phyloP scores from a whole-genome alignment of 2,888 invertebrate genomes.

The Troilus luridus region DNA sequence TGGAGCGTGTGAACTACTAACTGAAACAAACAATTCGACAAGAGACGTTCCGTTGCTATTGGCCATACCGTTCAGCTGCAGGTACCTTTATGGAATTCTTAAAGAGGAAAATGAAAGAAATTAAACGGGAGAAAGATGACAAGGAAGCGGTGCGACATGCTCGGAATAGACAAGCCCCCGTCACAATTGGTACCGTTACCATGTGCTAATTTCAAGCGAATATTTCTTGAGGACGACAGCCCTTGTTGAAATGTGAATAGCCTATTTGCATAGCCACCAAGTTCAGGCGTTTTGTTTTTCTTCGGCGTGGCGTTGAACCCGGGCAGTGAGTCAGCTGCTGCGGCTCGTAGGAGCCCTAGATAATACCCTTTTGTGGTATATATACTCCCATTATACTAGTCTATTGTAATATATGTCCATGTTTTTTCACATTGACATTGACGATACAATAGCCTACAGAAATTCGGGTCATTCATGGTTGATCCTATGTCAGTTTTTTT shows the following conservation, averaged over 20 bases:
- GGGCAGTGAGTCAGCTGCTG: constrained; percentile 14
- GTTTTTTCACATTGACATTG: background rate
- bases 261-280: constrained; percentile 22
- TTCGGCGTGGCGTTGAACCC: constrained; percentile 4
- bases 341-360: background rate
- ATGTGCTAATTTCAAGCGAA: background rate
- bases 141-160: background rate
- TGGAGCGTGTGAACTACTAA: constrained; percentile 1
- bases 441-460: background rate
- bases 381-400: background rate
- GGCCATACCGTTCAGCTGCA: background rate
- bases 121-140: background rate
- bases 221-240: background rate
- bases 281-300: constrained; percentile 35
- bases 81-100: background rate
- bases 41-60: constrained; percentile 4
- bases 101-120: constrained; percentile 5
- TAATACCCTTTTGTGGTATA: background rate
- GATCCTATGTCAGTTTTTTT: no score
- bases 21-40: constrained; percentile 21
- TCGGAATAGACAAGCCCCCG: background rate
- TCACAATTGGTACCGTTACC: background rate
- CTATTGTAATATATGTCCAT: background rate
- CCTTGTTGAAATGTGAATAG: constrained; percentile 24
- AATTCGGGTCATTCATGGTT: background rate